Percentiles rank a stretch among this genome's conserved stretches.
phyloP scores from a whole-genome alignment of 2,113 vertebrate genomes.

The Coptodon rendalli region DNA sequence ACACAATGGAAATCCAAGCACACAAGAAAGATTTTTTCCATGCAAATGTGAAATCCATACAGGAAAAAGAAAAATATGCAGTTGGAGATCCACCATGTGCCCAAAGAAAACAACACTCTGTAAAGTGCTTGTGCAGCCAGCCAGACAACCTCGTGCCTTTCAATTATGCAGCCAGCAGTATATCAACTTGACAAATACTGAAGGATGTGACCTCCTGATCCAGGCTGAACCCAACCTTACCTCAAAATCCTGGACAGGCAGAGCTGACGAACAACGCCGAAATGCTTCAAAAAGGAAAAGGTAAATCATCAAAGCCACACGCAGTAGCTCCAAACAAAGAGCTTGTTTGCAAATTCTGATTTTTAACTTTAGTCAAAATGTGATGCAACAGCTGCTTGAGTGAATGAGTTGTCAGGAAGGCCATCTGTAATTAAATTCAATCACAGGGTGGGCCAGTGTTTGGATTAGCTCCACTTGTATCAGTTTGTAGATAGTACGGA shows the following conservation, averaged over 20 bases:
- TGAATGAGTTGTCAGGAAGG: slow-evolving; percentile 51
- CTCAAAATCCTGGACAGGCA: slow-evolving; percentile 38
- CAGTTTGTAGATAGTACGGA: slow-evolving; percentile 62
- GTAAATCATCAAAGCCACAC: neutral
- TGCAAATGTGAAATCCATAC: slow-evolving; percentile 78
- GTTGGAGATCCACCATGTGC: slow-evolving; percentile 56
- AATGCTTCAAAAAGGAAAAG: neutral
- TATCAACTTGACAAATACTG: slow-evolving; percentile 68
- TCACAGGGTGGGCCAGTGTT: slow-evolving; percentile 74
- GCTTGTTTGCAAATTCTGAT: neutral
- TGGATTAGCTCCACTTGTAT: slow-evolving; percentile 69
- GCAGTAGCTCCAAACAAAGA: slow-evolving; percentile 1
- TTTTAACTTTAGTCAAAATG: slow-evolving; percentile 1
- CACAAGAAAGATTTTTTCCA: slow-evolving; percentile 74
- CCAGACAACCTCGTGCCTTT: slow-evolving; percentile 55
- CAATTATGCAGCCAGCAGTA: slow-evolving; percentile 64
- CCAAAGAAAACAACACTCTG: slow-evolving; percentile 68
- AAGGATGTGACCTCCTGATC: slow-evolving; percentile 66
- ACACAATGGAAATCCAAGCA: slow-evolving; percentile 78
- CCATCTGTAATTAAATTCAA: slow-evolving; percentile 71
- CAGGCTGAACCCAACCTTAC: slow-evolving; percentile 54
- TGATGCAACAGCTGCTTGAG: neutral
- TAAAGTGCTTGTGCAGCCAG: slow-evolving; percentile 55
- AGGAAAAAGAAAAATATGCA: slow-evolving; percentile 70
- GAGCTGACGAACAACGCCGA: slow-evolving; percentile 20